phyloP scores from a whole-genome alignment of 2,113 vertebrate genomes.

The Epinephelus cyanopodus region DNA sequence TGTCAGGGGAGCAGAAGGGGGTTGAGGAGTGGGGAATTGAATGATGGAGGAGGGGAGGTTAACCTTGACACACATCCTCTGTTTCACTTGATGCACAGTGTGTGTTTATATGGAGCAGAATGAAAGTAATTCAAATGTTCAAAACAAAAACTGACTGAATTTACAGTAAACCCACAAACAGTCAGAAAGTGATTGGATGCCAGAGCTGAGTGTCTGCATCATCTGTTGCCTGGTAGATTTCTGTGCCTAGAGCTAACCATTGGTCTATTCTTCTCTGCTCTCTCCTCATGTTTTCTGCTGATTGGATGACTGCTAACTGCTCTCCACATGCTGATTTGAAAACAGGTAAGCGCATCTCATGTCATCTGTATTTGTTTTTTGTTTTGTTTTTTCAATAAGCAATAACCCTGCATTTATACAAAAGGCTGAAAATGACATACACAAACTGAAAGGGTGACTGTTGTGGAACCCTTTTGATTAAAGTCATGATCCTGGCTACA shows the following conservation, averaged over 20 bases:
- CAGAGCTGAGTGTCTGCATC: not conserved
- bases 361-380: not conserved
- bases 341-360: conserved; percentile 43
- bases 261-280: conserved; percentile 39
- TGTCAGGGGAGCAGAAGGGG: conserved; percentile 20
- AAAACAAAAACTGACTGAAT: conserved; percentile 13
- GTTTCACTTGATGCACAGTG: not conserved
- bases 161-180: conserved; percentile 17
- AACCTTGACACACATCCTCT: conserved; percentile 78
- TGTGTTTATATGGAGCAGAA: conserved; percentile 1
- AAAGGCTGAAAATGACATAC: not conserved
- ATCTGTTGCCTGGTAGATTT: conserved; percentile 70
- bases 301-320: conserved; percentile 56
- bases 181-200: conserved; percentile 18
- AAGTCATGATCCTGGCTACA: no score
- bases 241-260: conserved; percentile 13
- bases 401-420: no score
- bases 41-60: conserved; percentile 32
- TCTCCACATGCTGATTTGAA: conserved; percentile 10
- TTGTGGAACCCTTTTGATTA: not conserved
- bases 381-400: not conserved
- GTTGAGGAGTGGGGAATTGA: not conserved
- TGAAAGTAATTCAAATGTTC: conserved; percentile 1
- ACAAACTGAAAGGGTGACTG: not conserved
- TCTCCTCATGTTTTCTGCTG: conserved; percentile 55